A percentile compares a stretch with the other conserved stretches of the same genome.
Conservation (phyloP, 2,797 vertebrate species). For the Hylomyscus alleni region DNA sequence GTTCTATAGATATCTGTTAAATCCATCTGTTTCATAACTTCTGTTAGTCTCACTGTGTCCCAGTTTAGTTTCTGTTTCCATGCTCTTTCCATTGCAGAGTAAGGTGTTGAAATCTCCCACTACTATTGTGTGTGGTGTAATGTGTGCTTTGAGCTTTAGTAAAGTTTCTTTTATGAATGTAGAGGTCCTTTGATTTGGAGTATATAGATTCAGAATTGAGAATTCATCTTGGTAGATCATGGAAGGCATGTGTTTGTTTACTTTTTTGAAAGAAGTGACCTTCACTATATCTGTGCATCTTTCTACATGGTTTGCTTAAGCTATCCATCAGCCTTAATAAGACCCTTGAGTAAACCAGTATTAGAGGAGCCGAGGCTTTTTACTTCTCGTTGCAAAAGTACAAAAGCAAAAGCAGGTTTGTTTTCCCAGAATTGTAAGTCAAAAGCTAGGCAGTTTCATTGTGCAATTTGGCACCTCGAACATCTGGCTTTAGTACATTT, state of each 20-base stretch:
- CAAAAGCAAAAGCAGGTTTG: slow-evolving; percentile 54
- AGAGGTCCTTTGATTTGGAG: too few species aligned
- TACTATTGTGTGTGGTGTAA: too few species aligned
- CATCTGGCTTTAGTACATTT: slow-evolving; percentile 80
- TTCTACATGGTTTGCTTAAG: slow-evolving; percentile 34
- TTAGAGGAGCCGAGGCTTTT: neutral
- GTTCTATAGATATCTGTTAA: too few species aligned
- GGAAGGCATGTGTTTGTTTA: neutral
- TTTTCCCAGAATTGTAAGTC: slow-evolving; percentile 66
- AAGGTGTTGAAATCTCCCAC: too few species aligned
- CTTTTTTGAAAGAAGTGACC: slow-evolving; percentile 33
- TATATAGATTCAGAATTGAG: too few species aligned
- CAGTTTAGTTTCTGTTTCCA: too few species aligned
- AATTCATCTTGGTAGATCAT: too few species aligned
- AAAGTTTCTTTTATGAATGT: too few species aligned
- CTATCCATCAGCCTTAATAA: slow-evolving; percentile 53
- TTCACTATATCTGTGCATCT: slow-evolving; percentile 52
- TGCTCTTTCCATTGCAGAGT: too few species aligned
- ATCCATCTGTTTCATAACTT: too few species aligned
- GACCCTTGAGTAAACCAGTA: slow-evolving; percentile 32
- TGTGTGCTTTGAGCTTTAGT: too few species aligned
- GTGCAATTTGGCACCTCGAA: slow-evolving; percentile 71
- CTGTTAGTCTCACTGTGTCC: too few species aligned
- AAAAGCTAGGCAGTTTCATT: slow-evolving; percentile 73
- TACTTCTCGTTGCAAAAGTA: slow-evolving; percentile 48